Evolutionary conservation across 2,113 vertebrate genomes (phyloP), one percentile per base, ranked within the genome.

Genomic region (Theristicus caerulescens): DNA sequence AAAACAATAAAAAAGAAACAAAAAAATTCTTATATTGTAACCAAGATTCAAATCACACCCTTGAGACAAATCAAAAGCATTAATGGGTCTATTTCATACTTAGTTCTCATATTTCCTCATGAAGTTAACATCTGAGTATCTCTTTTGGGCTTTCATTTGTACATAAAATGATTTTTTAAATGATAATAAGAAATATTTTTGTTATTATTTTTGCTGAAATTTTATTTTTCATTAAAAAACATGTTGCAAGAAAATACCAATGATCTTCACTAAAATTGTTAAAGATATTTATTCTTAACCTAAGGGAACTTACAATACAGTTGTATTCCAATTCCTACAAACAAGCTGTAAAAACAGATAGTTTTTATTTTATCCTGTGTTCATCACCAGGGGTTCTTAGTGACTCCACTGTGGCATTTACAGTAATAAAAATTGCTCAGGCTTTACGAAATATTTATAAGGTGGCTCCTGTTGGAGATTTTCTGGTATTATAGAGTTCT

Each of bases 371-470:
- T 25, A 67, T 85, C 34, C 3, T 13, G 1, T 57, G 11, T 25
- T 96, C 34, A 86, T 82, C 62, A 57, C 9, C 5, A 36, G 9
- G 16, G 18, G 72, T 90, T 89, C 78, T 93, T 92, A 82, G 44
- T 61, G 61, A 47, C 52, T 88, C 34, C 58, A 61, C 26, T 77
- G 62, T 57, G 86, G 21, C 32, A 66, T 77, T 86, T 77, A 46
- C 3, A 3, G 58, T 40, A 90, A 88, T 42, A 88, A 88, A 94
- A 92, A 77, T 49, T 81, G 51, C 36, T 92, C 8, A 8, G 15
- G 15, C 31, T 83, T 93, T 86, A 81, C 58, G 57, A 90, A 90
- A 82, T 92, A 86, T 88, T 90, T 81, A 54, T 86, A 73, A 88
- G 10, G 4, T 70, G 38, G 8, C 10, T 94, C 9, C 40, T 92